phyloP scores from a whole-genome alignment of 2,113 vertebrate genomes.

The Ploceus nigricollis region DNA sequence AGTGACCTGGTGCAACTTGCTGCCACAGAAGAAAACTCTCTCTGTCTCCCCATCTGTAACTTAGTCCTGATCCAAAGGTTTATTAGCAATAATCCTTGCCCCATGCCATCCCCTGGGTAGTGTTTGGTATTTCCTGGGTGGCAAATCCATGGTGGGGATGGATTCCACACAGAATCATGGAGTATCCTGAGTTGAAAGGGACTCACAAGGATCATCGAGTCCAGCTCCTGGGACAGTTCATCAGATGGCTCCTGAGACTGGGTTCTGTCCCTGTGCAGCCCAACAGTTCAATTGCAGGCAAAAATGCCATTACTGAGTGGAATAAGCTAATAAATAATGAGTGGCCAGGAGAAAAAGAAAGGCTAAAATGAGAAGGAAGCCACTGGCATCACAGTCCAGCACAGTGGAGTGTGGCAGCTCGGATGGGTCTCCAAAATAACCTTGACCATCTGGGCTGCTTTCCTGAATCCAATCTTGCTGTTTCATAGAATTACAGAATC shows the following conservation, averaged over 20 bases:
- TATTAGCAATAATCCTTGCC: neutral
- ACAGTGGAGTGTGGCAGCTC: neutral
- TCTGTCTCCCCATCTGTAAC: neutral
- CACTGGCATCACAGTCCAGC: neutral
- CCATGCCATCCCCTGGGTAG: neutral
- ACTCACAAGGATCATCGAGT: neutral
- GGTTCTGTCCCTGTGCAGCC: neutral
- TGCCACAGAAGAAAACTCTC: neutral
- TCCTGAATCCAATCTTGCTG: neutral
- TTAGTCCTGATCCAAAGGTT: neutral
- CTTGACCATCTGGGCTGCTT: neutral
- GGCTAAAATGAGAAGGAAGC: neutral
- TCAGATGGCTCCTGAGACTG: neutral
- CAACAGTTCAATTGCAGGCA: rapidly evolving
- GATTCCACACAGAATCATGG: neutral
- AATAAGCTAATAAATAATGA: neutral
- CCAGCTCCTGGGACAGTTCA: neutral
- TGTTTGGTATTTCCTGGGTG: neutral
- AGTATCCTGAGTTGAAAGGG: neutral
- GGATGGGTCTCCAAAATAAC: neutral
- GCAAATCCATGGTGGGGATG: neutral
- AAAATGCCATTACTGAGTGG: neutral
- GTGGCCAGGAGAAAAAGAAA: neutral
- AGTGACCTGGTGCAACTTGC: neutral
- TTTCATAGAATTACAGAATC: neutral